These are phyloP conservation scores for Mamestra configurata DNA, from an alignment of 1,140 invertebrate genomes.

Conservation along the genomic window DNA sequence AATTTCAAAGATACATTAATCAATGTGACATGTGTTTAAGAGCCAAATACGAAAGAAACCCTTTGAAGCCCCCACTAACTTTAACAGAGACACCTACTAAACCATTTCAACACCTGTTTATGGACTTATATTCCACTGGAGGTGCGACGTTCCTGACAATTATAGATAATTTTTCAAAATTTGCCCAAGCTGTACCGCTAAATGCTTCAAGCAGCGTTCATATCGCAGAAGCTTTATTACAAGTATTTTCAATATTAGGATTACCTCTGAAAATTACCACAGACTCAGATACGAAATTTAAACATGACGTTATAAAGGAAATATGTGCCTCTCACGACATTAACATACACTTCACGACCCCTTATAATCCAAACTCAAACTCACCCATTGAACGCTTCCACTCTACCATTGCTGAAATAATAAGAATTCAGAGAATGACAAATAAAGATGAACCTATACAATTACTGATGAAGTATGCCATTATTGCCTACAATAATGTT, in stretches of 20 bases:
- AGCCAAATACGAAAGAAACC: conserved; percentile 65
- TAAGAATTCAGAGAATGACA: conserved; percentile 63
- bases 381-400: conserved; percentile 64
- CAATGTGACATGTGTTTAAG: conserved; percentile 61
- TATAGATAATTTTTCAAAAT: conserved; percentile 66
- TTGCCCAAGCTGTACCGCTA: conserved; percentile 62
- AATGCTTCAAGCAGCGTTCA: conserved; percentile 58
- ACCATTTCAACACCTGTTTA: conserved; percentile 65
- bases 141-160: conserved; percentile 61
- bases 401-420: conserved; percentile 64
- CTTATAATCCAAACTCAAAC: conserved; percentile 67
- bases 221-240: conserved; percentile 62
- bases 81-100: conserved; percentile 62
- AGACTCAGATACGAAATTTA: conserved; percentile 65
- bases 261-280: conserved; percentile 64
- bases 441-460: conserved; percentile 60
- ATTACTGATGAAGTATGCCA: too few relatives aligned
- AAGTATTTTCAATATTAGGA: conserved; percentile 62
- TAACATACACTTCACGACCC: conserved; percentile 63
- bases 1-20: conserved; percentile 62
- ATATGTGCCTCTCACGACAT: conserved; percentile 62
- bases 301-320: conserved; percentile 63
- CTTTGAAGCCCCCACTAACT: conserved; percentile 53
- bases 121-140: conserved; percentile 61
- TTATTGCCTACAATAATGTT: too few relatives aligned